Conservation (phyloP, 2,113 vertebrate genomes). For the Lota lota region DNA sequence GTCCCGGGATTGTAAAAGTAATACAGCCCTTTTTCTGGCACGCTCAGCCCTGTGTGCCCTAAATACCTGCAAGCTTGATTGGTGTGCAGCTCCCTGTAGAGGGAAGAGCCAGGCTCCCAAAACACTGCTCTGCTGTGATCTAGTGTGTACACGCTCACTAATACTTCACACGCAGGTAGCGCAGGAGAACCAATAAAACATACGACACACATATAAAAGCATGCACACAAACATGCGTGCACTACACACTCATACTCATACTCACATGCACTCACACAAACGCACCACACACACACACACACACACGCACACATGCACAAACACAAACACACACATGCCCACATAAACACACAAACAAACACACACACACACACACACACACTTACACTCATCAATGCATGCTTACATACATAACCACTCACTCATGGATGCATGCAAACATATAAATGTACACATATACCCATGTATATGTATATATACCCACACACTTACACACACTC, state of each 20-base stretch:
- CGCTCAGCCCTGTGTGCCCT: conserved; percentile 29
- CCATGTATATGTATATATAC: too few species aligned
- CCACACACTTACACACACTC: background rate
- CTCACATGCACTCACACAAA: background rate
- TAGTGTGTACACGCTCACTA: conserved; percentile 64
- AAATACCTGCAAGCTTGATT: conserved; percentile 67
- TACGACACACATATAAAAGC: background rate
- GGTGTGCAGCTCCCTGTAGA: conserved; percentile 61
- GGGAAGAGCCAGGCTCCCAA: conserved; percentile 42
- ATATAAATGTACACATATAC: too few species aligned
- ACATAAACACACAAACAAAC: too few species aligned
- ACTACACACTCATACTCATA: background rate
- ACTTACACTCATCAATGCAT: too few species aligned
- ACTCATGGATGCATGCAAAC: too few species aligned
- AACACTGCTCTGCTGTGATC: conserved; percentile 46
- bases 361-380: too few species aligned
- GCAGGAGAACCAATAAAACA: conserved; percentile 46
- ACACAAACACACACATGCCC: too few species aligned
- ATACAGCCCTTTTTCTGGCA: conserved; percentile 41
- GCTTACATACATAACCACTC: too few species aligned
- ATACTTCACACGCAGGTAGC: conserved; percentile 46
- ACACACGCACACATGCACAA: too few species aligned
- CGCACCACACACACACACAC: background rate
- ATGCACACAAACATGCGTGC: conserved; percentile 7
- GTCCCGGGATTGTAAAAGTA: conserved; percentile 25